Percentiles rank a stretch among this genome's conserved stretches.
These are phyloP conservation scores for Taenaris catops DNA, from an alignment of 2,888 invertebrate species.

Conservation along the genomic window DNA sequence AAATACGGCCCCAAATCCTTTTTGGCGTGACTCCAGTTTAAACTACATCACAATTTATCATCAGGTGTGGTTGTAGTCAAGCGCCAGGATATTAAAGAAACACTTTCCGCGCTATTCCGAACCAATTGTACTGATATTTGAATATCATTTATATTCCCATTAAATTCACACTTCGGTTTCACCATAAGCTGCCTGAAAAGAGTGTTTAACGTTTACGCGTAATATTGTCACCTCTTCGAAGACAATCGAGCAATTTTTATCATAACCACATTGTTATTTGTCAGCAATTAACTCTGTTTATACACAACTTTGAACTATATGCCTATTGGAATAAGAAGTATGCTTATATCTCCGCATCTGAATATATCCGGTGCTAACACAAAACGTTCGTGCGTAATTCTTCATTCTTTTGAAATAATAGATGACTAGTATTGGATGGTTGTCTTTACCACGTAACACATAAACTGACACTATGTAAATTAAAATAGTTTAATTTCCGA, in stretches of 20 bases:
- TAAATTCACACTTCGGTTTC: conserved; percentile 48
- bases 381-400: conserved; percentile 24
- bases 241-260: conserved; percentile 64
- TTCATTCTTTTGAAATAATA: conserved; percentile 44
- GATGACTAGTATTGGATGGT: conserved; percentile 32
- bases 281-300: not conserved
- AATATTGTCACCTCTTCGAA: conserved; percentile 71
- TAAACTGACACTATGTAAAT: not conserved
- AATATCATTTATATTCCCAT: conserved; percentile 65
- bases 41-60: too few species aligned
- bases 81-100: too few species aligned
- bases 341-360: too few species aligned
- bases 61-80: too few species aligned
- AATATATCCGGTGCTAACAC: conserved; percentile 1
- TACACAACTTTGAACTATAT: conserved; percentile 9
- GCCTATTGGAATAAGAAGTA: not conserved
- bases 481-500: not conserved
- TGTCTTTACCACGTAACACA: conserved; percentile 25
- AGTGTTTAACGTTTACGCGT: conserved; percentile 50
- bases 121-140: too few species aligned
- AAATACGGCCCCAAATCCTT: too few species aligned
- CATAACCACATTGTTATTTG: conserved; percentile 24
- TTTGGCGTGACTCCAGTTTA: too few species aligned
- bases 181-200: conserved; percentile 71
- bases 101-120: too few species aligned